These are phyloP conservation scores for Podabrus alpinus DNA, from an alignment of 2,888 invertebrate genomes.

Conservation along the genomic window DNA sequence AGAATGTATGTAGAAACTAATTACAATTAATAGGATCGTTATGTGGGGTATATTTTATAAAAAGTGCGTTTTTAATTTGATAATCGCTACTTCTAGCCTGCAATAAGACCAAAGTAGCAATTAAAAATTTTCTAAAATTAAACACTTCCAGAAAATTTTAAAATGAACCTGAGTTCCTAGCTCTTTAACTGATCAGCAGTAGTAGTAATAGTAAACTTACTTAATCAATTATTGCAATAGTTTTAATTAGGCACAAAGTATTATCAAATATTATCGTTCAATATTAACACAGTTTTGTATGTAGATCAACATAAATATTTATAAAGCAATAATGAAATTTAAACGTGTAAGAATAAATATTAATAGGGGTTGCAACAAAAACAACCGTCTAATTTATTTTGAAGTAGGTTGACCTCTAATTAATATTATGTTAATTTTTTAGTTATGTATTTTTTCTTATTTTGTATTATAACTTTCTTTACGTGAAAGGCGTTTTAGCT, in stretches of 20 bases:
- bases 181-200: neutral
- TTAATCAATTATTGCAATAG: no score
- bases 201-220: no score
- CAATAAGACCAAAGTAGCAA: neutral
- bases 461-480: neutral
- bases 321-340: neutral
- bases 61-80: neutral
- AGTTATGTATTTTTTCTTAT: neutral
- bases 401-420: neutral
- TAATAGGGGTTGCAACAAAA: neutral
- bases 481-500: neutral
- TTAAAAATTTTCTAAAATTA: neutral
- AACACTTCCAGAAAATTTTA: neutral
- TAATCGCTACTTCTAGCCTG: neutral
- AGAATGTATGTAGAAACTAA: neutral
- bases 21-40: neutral
- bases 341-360: neutral
- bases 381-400: no score
- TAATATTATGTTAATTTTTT: neutral
- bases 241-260: no score
- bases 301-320: no score
- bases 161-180: neutral
- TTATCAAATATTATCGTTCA: neutral
- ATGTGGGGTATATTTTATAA: neutral
- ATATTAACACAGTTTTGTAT: neutral